phyloP scores from a whole-genome alignment of 2,888 invertebrate species.

The Gortyna flavago region DNA sequence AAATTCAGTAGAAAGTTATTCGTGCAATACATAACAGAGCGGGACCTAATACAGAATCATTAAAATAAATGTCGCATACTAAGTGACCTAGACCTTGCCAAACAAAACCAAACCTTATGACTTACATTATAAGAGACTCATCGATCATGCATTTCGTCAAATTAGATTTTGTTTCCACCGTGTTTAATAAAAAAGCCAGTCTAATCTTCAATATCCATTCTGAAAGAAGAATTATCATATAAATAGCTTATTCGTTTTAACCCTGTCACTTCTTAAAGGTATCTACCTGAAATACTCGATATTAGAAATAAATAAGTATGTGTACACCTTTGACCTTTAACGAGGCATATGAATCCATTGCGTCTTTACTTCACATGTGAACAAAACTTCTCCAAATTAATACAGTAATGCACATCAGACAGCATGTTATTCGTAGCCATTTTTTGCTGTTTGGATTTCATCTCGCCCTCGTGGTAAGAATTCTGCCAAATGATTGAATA shows the following conservation, averaged over 20 bases:
- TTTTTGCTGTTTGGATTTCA: background rate
- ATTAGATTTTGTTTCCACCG: conserved; percentile 49
- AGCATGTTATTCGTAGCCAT: background rate
- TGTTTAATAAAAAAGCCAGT: conserved; percentile 61
- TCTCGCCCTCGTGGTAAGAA: background rate
- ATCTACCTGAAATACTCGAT: conserved; percentile 22
- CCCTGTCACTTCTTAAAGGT: conserved; percentile 42
- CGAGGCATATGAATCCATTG: conserved; percentile 1
- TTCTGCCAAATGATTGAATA: conserved; percentile 7
- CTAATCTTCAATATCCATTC: conserved; percentile 65
- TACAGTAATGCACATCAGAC: background rate
- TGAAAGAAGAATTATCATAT: conserved; percentile 68
- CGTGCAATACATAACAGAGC: conserved; percentile 54
- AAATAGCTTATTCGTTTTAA: conserved; percentile 65
- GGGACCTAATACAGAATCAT: conserved; percentile 58
- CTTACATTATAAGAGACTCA: conserved; percentile 11
- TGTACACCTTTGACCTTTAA: conserved; percentile 21
- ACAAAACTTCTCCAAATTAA: background rate
- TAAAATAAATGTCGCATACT: conserved; percentile 62
- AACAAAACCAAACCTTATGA: conserved; percentile 46
- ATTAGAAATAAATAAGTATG: conserved; percentile 26
- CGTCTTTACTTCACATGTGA: background rate
- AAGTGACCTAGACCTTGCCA: conserved; percentile 40
- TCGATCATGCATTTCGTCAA: conserved; percentile 35
- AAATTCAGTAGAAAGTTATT: conserved; percentile 57